These are phyloP conservation scores for Apteryx mantelli DNA, from an alignment of 2,113 vertebrate species.

Conservation along the genomic window DNA sequence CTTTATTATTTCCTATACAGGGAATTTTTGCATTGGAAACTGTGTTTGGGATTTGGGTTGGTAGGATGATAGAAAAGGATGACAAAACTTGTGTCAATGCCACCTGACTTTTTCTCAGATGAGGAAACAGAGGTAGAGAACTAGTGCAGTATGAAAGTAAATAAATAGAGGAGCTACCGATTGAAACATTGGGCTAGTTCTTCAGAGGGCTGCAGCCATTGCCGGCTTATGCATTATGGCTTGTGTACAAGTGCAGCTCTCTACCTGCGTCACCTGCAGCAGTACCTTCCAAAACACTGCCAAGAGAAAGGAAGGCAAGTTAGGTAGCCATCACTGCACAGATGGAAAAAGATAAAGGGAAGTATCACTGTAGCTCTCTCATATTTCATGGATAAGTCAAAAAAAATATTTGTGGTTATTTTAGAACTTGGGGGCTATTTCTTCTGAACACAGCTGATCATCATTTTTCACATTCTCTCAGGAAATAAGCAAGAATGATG, in stretches of 20 bases:
- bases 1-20: not conserved
- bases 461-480: not conserved
- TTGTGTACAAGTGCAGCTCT: not conserved
- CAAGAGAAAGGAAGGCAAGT: not conserved
- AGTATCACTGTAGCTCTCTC: not conserved
- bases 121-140: constrained; percentile 23
- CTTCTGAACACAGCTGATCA: not conserved
- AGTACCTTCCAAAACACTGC: not conserved
- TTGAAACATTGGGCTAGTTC: not conserved
- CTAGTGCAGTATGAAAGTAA: constrained; percentile 18
- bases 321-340: not conserved
- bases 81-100: not conserved
- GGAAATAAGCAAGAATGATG: not conserved
- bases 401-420: not conserved
- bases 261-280: not conserved
- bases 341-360: not conserved
- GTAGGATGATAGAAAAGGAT: constrained; percentile 5
- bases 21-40: not conserved
- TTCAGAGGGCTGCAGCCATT: not conserved
- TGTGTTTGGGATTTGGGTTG: not conserved
- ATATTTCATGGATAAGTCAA: not conserved
- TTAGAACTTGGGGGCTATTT: not conserved
- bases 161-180: constrained; percentile 29
- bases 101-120: constrained; percentile 6
- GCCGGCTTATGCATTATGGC: not conserved